Evolutionary conservation across 1,140 invertebrate genomes (phyloP), one percentile per base, ranked within the genome.

Genomic region (Ericerus pela): DNA sequence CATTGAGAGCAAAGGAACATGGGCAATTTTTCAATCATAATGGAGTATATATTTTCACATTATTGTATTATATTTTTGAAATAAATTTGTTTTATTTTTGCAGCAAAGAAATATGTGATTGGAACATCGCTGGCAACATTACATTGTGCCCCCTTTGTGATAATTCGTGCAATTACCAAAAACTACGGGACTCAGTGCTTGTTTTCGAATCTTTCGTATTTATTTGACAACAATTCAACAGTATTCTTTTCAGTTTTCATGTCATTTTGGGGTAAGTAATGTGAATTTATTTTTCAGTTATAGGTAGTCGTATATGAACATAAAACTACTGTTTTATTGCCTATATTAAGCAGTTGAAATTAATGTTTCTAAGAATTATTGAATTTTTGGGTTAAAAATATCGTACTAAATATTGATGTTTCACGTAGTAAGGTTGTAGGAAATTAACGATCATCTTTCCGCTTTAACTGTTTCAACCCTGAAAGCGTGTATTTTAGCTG

Each of bases 231-330:
- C 74, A 76, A 82, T 10, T 85, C 83, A 11, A 97, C 93, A 0
- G 83, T 97, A 0, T 80, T 89, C 65, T 98, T 96, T 71, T 87
- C 95, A 27, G 79, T 91, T 38, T 90, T 96, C 66, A 97, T 97
- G 91, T 92, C 92, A 31, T 81, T 99, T 67, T 97, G 91, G 89
- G 86, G 87, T 77, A 75, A 78, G 69, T 72, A 54, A 51, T 55
- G 5, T 38, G 54, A 55, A 36, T 28, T 47, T 47, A 47, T 53
- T 11, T 55, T 16, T 57, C 18, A 22, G 22, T 14, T 10, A 22
- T 22, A 10, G 26, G 22, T 3, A 22, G 10, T 8, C 18, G 26
- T n/a, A n/a, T n/a, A n/a, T n/a, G n/a, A n/a, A n/a, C n/a, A n/a
- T n/a, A n/a, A n/a, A n/a, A n/a, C n/a, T n/a, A n/a, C n/a, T n/a